phyloP scores from a whole-genome alignment of 2,113 vertebrate genomes.

The Pyxicephalus adspersus region DNA sequence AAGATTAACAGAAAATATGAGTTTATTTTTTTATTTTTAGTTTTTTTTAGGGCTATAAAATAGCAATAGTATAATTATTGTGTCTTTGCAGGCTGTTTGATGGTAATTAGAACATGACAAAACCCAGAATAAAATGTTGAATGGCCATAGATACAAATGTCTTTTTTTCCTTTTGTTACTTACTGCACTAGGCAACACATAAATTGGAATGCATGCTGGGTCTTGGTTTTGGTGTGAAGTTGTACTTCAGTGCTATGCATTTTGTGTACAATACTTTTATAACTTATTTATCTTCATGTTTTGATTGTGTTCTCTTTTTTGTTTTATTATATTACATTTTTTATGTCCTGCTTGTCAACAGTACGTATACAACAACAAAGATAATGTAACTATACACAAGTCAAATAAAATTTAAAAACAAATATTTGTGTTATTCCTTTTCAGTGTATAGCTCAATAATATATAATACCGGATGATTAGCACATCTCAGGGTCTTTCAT shows the following conservation, averaged over 20 bases:
- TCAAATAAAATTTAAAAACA: conserved; percentile 18
- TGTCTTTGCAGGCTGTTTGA: no score
- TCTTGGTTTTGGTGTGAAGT: not conserved
- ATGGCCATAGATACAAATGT: no score
- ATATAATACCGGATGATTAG: no score
- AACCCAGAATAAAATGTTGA: not conserved
- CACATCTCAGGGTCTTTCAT: no score
- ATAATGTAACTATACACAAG: conserved; percentile 2
- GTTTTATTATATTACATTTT: conserved; percentile 14
- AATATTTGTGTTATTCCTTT: not conserved
- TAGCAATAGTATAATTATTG: no score
- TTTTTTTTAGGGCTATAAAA: no score
- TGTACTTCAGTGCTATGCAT: not conserved
- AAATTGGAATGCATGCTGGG: not conserved
- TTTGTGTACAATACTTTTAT: conserved; percentile 37
- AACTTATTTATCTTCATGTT: conserved; percentile 21
- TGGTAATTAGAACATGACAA: not conserved
- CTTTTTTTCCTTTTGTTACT: no score
- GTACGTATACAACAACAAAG: not conserved
- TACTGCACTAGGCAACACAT: not conserved
- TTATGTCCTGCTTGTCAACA: conserved; percentile 29
- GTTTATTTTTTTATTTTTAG: no score
- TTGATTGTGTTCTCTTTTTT: conserved; percentile 9
- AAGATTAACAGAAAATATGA: no score
- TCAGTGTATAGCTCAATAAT: no score